Conservation (phyloP, 1,140 invertebrate genomes). For the Zaprionus lachaisei region DNA sequence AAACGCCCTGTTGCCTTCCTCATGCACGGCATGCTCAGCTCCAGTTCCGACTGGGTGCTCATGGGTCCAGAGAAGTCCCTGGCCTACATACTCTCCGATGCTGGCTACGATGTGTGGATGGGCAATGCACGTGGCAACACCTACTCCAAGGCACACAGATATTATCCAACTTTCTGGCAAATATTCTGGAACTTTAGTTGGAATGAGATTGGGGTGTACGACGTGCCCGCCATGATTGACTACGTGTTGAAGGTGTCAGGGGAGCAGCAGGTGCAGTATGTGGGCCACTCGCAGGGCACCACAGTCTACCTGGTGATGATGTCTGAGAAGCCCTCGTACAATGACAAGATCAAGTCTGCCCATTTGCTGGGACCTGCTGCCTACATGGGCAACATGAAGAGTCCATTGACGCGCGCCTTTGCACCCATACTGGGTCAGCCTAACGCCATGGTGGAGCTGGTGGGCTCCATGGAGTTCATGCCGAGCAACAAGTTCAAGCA, state of each 20-base stretch:
- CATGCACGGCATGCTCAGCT: constrained; percentile 76
- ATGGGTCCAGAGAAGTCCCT: constrained; percentile 68
- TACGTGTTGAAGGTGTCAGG: constrained; percentile 87
- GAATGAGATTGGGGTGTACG: constrained; percentile 90
- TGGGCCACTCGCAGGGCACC: constrained; percentile 89
- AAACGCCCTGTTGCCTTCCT: constrained; percentile 68
- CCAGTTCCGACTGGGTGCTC: constrained; percentile 75
- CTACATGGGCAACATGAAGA: constrained; percentile 83
- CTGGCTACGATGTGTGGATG: constrained; percentile 87
- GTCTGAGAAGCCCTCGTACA: constrained; percentile 86
- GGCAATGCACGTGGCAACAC: constrained; percentile 88
- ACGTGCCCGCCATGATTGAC: constrained; percentile 89
- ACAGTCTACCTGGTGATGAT: constrained; percentile 86
- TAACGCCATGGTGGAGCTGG: constrained; percentile 81
- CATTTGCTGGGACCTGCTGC: constrained; percentile 87
- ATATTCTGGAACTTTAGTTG: constrained; percentile 87
- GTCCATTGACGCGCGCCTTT: constrained; percentile 77
- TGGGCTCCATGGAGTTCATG: constrained; percentile 86
- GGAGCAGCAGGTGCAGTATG: constrained; percentile 86
- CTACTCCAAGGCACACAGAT: constrained; percentile 87
- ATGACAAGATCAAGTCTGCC: constrained; percentile 86
- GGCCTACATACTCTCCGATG: constrained; percentile 88
- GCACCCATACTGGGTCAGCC: constrained; percentile 61
- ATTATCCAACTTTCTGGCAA: constrained; percentile 67
- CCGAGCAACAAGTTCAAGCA: constrained; percentile 85